phyloP scores from a whole-genome alignment of 2,888 invertebrate species.

The Eulithis testata region DNA sequence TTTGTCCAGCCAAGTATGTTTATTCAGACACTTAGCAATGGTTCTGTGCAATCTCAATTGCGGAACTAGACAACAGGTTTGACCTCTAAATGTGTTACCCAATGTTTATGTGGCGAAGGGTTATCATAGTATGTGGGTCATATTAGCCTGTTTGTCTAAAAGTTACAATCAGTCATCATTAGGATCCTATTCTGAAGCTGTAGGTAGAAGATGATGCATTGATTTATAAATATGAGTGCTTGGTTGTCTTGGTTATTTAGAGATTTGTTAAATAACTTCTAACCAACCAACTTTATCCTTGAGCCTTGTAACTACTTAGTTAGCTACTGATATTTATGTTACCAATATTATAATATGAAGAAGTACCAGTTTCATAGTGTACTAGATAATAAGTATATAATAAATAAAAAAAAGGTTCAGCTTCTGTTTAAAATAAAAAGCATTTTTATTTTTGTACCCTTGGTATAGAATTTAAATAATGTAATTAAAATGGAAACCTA shows the following conservation, averaged over 20 bases:
- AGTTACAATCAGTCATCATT: conserved; percentile 17
- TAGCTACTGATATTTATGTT: too few species aligned
- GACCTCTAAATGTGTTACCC: conserved; percentile 67
- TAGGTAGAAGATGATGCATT: conserved; percentile 1
- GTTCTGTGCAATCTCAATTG: conserved; percentile 54
- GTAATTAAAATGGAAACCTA: neutral
- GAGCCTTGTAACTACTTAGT: too few species aligned
- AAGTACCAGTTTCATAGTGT: too few species aligned
- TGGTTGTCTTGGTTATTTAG: too few species aligned
- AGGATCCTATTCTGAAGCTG: conserved; percentile 4
- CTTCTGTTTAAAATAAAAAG: too few species aligned
- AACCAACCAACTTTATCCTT: too few species aligned
- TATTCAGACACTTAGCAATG: conserved; percentile 53
- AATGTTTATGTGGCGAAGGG: conserved; percentile 60
- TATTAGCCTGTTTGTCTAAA: conserved; percentile 37
- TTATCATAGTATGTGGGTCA: conserved; percentile 62
- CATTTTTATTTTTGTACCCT: too few species aligned
- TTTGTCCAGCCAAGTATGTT: conserved; percentile 51
- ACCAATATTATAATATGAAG: too few species aligned
- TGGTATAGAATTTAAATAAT: neutral
- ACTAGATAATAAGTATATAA: too few species aligned
- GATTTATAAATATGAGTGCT: neutral
- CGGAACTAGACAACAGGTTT: conserved; percentile 70
- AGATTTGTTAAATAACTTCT: too few species aligned
- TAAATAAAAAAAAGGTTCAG: too few species aligned